These are phyloP conservation scores for Furcula furcula DNA, from an alignment of 2,888 invertebrate genomes.

Conservation along the genomic window DNA sequence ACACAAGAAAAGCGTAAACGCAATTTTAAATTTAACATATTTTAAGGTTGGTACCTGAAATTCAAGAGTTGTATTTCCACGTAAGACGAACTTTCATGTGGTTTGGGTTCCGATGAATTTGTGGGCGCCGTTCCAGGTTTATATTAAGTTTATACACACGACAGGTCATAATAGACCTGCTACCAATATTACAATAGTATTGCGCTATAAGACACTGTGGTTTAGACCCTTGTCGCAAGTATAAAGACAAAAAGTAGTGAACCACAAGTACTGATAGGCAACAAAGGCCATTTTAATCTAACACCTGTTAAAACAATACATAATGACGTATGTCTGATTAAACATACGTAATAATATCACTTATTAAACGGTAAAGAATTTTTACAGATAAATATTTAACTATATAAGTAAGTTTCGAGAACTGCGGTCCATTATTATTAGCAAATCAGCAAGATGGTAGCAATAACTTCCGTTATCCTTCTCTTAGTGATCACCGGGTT, in stretches of 20 bases:
- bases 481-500: constrained; percentile 21
- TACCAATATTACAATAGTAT: too few relatives aligned
- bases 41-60: too few relatives aligned
- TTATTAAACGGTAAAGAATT: constrained; percentile 1
- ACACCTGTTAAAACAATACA: not conserved
- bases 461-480: constrained; percentile 28
- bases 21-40: too few relatives aligned
- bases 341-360: not conserved
- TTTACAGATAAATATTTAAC: constrained; percentile 12
- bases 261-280: not conserved
- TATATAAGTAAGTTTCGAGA: constrained; percentile 29
- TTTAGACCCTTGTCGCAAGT: too few relatives aligned
- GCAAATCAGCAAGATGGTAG: constrained; percentile 30
- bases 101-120: too few relatives aligned
- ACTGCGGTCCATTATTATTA: constrained; percentile 7
- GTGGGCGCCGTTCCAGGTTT: too few relatives aligned
- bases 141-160: too few relatives aligned
- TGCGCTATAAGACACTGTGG: too few relatives aligned
- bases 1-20: too few relatives aligned
- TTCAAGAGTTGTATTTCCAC: too few relatives aligned
- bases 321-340: not conserved
- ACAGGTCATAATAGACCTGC: too few relatives aligned
- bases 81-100: too few relatives aligned
- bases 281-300: not conserved
- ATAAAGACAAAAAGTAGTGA: not conserved